These are phyloP conservation scores for Rhinatrema bivittatum DNA, from an alignment of 2,797 vertebrate species.

Conservation along the genomic window DNA sequence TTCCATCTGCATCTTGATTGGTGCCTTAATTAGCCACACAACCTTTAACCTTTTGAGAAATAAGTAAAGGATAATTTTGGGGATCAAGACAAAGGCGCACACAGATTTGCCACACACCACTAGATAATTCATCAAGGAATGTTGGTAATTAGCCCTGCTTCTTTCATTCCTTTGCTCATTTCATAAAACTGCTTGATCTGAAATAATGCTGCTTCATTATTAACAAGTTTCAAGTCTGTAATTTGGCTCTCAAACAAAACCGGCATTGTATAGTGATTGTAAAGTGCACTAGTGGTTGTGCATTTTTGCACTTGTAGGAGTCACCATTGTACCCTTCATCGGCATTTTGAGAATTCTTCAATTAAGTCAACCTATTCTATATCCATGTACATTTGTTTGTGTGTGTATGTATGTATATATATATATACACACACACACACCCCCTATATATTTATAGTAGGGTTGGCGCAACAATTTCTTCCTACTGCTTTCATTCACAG, in stretches of 20 bases:
- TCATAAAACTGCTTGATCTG: conserved; percentile 71
- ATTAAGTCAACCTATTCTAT: too few relatives aligned
- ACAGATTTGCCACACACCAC: conserved; percentile 83
- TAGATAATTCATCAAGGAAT: conserved; percentile 92
- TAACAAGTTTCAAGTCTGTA: conserved; percentile 68
- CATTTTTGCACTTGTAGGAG: conserved; percentile 4
- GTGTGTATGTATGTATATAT: too few relatives aligned
- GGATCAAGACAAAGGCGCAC: conserved; percentile 70
- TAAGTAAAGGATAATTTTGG: conserved; percentile 74
- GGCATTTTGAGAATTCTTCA: too few relatives aligned
- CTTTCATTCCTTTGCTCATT: conserved; percentile 82
- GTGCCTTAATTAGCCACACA: conserved; percentile 79
- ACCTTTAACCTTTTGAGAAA: conserved; percentile 81
- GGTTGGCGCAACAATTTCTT: too few relatives aligned
- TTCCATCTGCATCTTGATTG: conserved; percentile 69
- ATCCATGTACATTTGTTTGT: too few relatives aligned
- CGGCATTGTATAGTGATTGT: conserved; percentile 39
- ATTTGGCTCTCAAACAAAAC: conserved; percentile 55
- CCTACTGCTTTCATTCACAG: too few relatives aligned
- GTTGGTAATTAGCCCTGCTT: conserved; percentile 78
- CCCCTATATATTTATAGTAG: too few relatives aligned
- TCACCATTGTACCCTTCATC: too few relatives aligned
- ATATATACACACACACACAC: too few relatives aligned
- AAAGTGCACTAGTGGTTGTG: conserved; percentile 23
- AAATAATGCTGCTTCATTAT: conserved; percentile 80